Base-by-base conservation (phyloP, 2,888 invertebrate genomes). In the Caenorhabditis doughertyi region DNA sequence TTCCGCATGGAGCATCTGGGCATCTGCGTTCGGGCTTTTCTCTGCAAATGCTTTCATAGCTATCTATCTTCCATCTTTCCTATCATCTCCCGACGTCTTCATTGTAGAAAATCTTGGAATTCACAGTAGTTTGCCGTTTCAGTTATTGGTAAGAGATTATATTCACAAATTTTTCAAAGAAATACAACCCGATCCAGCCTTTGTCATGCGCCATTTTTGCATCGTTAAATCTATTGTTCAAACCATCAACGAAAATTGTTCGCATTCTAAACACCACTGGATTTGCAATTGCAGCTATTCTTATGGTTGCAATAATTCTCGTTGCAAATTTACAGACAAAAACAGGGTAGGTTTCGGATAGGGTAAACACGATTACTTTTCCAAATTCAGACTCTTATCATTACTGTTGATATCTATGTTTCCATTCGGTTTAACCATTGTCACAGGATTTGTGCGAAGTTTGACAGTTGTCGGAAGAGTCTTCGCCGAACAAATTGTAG, bases 1-100 rank as follows among this genome's bases (percentile, higher is more conserved):
- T 16, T 87, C 90, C 8, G 87, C 86, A 18, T 88, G 89, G 88
- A 81, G 87, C 42, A 82, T 90, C 64, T 88, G 86, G 88, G 29
- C 84, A 0, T 77, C 88, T 1, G 73, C 85, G 0, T 85, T 89
- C 47, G 89, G 84, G 9, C 83, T 88, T 32, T 90, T 90, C 82
- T 84, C 79, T 21, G 86, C 81, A 25, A 68, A 86, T 21, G 74
- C 85, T 13, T 74, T 88, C 25, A 68, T 90, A n/a, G 29, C 81
- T 27, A 85, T 79, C 21, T 90, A 89, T 67, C 58, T 87, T 13
- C 90, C 90, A 9, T 80, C 88, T 0, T 87, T 88, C 60, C 65
- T 86, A 9, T 44, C 81, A 5, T 81, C 84, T 8, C 86, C 85
- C 3, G 81, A 88, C 29, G 73, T 85, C 3, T 87, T 82, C 49